Conservation (phyloP, 1,140 invertebrate genomes). For the Heliconius eleuchia region DNA sequence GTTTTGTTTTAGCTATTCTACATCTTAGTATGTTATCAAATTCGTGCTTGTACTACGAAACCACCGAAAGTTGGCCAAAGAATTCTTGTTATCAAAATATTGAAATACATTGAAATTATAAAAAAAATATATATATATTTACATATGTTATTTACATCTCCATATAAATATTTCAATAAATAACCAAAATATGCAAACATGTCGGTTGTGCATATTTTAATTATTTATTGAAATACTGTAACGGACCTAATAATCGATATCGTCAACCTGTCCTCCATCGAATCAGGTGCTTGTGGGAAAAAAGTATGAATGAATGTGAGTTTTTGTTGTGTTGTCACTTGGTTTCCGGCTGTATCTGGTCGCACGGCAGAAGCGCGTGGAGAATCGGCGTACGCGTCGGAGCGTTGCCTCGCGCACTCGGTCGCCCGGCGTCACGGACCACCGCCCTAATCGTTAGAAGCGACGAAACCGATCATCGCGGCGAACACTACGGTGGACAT, state of each 20-base stretch:
- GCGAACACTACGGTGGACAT: slow-evolving; percentile 40
- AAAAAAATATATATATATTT: no score
- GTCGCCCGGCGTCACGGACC: slow-evolving; percentile 48
- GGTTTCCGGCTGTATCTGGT: slow-evolving; percentile 69
- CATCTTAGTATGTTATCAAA: slow-evolving; percentile 40
- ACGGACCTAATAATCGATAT: slow-evolving; percentile 55
- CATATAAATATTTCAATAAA: neutral
- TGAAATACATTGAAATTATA: neutral
- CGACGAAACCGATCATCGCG: slow-evolving; percentile 52
- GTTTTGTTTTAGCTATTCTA: slow-evolving; percentile 43
- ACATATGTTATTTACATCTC: no score
- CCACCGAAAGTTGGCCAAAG: neutral
- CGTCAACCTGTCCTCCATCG: slow-evolving; percentile 55
- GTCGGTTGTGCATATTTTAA: no score
- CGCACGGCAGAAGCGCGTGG: slow-evolving; percentile 69
- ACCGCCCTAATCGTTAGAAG: slow-evolving; percentile 57
- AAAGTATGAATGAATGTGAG: slow-evolving; percentile 73
- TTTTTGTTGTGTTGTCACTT: slow-evolving; percentile 77
- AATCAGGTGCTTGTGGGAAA: slow-evolving; percentile 58
- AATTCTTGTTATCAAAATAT: neutral
- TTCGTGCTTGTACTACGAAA: slow-evolving; percentile 37
- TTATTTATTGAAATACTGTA: slow-evolving; percentile 27
- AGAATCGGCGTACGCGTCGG: slow-evolving; percentile 76
- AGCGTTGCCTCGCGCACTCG: slow-evolving; percentile 54
- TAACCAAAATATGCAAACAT: slow-evolving; percentile 15